A percentile compares a stretch with the other conserved stretches of the same genome.
Conservation (phyloP, 2,113 vertebrate genomes). For the Blennius ocellaris region DNA sequence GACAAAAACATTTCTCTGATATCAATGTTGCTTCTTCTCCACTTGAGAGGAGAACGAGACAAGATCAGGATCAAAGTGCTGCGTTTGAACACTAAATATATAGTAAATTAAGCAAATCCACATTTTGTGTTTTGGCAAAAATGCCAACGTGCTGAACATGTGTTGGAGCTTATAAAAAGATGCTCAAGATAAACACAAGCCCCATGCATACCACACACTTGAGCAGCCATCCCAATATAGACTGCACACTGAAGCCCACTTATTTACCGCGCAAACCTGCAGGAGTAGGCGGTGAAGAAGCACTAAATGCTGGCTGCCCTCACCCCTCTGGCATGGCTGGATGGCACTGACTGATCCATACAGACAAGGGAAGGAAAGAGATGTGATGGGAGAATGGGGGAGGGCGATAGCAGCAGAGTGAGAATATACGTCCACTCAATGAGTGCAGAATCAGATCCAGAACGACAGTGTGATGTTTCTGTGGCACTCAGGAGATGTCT, state of each 20-base stretch:
- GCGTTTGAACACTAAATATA: background rate
- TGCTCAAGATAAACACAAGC: slow-evolving; percentile 12
- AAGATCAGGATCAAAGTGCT: background rate
- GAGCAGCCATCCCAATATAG: slow-evolving; percentile 33
- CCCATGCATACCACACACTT: slow-evolving; percentile 8
- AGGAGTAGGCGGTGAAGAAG: slow-evolving; percentile 61
- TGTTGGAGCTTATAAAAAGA: slow-evolving; percentile 3
- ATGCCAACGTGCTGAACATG: background rate
- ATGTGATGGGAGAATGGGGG: slow-evolving; percentile 44
- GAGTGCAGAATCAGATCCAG: slow-evolving; percentile 39
- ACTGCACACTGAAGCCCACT: slow-evolving; percentile 39
- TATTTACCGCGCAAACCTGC: slow-evolving; percentile 59
- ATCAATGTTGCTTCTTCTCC: background rate
- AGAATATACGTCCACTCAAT: slow-evolving; percentile 38
- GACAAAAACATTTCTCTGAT: background rate
- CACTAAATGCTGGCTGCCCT: slow-evolving; percentile 56
- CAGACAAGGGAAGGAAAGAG: slow-evolving; percentile 64
- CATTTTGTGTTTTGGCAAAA: background rate
- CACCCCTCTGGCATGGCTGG: slow-evolving; percentile 54
- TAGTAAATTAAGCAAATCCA: background rate
- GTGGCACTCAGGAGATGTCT: slow-evolving; percentile 20
- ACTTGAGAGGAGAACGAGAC: background rate
- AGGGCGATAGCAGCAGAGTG: slow-evolving; percentile 36
- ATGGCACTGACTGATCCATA: slow-evolving; percentile 70
- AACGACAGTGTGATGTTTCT: slow-evolving; percentile 36